These are phyloP conservation scores for Apamea sordens DNA, from an alignment of 2,888 invertebrate species.

Conservation along the genomic window DNA sequence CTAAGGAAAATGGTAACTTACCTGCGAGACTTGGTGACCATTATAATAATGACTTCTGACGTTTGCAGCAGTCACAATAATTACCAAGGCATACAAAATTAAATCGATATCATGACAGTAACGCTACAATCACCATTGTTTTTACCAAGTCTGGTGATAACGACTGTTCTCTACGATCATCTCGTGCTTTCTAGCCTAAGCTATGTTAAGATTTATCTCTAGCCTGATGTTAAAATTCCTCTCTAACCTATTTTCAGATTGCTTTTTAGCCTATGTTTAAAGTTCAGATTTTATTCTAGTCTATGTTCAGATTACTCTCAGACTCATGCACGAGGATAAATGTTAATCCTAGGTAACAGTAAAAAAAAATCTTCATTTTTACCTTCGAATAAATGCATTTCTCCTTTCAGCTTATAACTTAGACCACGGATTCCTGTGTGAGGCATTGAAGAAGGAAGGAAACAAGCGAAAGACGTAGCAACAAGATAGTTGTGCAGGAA, in stretches of 20 bases:
- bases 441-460: constrained; percentile 71
- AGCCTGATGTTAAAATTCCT: not conserved
- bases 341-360: not conserved
- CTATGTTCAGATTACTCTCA: not conserved
- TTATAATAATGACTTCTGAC: constrained; percentile 12
- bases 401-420: constrained; percentile 35
- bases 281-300: not conserved
- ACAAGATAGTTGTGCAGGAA: constrained; percentile 69
- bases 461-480: constrained; percentile 66
- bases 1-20: constrained; percentile 38
- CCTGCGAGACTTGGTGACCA: not conserved
- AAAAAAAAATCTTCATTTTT: too few relatives aligned
- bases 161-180: not conserved
- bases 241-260: not conserved
- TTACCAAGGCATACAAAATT: not conserved
- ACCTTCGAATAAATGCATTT: not conserved
- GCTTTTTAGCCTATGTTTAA: not conserved
- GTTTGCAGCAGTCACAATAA: not conserved
- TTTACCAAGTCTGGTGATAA: not conserved
- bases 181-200: not conserved
- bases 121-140: not conserved
- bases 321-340: not conserved
- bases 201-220: not conserved
- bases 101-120: not conserved
- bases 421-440: constrained; percentile 31